Conservation (phyloP, 2,113 vertebrate species). For the Leucosticte australis region DNA sequence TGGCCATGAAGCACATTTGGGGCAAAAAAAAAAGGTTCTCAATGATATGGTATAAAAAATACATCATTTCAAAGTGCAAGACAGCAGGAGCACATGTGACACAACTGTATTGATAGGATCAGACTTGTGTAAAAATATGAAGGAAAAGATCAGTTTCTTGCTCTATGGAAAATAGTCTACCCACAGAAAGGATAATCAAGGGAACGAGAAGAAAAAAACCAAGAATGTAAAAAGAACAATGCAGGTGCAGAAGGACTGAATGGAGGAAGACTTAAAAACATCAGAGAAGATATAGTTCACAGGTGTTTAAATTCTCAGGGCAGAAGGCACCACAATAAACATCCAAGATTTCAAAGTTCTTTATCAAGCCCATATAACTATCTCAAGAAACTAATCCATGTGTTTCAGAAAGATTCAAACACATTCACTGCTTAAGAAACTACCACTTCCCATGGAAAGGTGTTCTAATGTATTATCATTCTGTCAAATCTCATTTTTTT, state of each 20-base stretch:
- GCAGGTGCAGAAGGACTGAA: background rate
- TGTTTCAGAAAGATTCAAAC: background rate
- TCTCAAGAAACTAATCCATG: background rate
- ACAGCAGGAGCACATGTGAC: background rate
- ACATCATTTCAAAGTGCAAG: background rate
- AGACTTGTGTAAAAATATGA: background rate
- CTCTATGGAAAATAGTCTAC: background rate
- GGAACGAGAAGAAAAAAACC: background rate
- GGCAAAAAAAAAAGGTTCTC: background rate
- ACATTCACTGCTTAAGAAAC: background rate
- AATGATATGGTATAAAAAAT: background rate
- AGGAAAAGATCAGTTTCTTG: background rate
- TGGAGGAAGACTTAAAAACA: background rate
- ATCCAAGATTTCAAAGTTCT: background rate
- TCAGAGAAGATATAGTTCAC: background rate
- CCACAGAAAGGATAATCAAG: background rate
- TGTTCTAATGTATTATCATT: background rate
- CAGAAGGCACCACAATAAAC: background rate
- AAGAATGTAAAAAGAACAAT: background rate
- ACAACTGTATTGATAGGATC: background rate
- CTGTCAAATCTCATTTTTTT: slow-evolving; percentile 10
- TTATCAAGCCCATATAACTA: background rate
- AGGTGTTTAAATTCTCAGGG: background rate
- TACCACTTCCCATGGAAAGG: background rate
- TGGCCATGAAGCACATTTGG: background rate